phyloP scores from a whole-genome alignment of 2,797 vertebrate species.

The Sylvia borin region DNA sequence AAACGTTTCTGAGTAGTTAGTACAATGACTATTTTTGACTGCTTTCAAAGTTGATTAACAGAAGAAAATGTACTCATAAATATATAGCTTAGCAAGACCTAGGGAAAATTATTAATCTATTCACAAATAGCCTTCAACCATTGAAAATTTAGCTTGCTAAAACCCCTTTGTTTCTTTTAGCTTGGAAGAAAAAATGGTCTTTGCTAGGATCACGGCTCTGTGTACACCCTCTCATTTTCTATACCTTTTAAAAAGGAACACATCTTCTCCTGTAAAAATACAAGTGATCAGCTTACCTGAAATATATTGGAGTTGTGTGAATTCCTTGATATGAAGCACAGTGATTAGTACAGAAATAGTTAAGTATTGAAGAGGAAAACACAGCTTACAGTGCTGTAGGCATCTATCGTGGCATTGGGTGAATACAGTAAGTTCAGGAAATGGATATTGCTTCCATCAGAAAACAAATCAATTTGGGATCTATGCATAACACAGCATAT shows the following conservation, averaged over 20 bases:
- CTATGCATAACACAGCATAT: not conserved
- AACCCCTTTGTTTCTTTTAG: not conserved
- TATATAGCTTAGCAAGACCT: not conserved
- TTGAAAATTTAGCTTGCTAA: not conserved
- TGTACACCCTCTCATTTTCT: not conserved
- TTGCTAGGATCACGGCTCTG: not conserved
- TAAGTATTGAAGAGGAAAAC: not conserved
- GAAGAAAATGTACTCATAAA: not conserved
- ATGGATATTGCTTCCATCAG: not conserved
- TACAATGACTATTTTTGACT: not conserved
- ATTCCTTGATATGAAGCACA: not conserved
- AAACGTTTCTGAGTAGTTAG: not conserved
- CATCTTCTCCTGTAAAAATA: not conserved
- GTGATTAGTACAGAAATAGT: not conserved
- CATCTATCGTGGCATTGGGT: not conserved
- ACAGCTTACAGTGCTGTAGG: not conserved
- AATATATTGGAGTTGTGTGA: not conserved
- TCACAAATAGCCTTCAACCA: not conserved
- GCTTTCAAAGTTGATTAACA: not conserved
- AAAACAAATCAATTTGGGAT: slow-evolving; percentile 37
- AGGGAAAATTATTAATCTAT: not conserved
- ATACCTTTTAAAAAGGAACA: not conserved
- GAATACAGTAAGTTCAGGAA: slow-evolving; percentile 20
- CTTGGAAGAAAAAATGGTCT: not conserved
- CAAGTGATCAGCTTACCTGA: not conserved